Evolutionary conservation across 2,888 invertebrate species (phyloP).

Genomic region (Sphaerophoria taeniata): DNA sequence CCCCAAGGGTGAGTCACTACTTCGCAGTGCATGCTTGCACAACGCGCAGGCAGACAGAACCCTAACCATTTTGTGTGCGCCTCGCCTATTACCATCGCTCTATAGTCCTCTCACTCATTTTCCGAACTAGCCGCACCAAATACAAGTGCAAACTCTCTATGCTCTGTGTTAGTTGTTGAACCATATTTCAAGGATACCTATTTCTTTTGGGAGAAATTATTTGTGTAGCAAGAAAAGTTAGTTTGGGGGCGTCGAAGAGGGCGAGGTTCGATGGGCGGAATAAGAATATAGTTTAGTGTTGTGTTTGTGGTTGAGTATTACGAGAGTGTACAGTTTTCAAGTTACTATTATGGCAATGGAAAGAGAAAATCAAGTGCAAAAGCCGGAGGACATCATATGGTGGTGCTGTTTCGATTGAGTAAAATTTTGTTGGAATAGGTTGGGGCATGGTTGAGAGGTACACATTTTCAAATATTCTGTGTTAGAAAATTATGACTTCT

Average conservation of each 20-base stretch:
- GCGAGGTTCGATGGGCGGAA: neutral
- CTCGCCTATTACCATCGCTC: constrained; percentile 36
- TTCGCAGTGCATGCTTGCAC: constrained; percentile 67
- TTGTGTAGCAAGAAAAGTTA: neutral
- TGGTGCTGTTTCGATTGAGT: constrained; percentile 40
- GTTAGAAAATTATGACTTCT: constrained; percentile 8
- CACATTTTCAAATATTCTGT: constrained; percentile 16
- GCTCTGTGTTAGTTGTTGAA: constrained; percentile 45
- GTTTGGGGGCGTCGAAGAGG: neutral
- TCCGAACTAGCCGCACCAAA: constrained; percentile 30
- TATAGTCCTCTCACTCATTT: constrained; percentile 68
- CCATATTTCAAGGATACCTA: constrained; percentile 53
- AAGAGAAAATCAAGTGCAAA: constrained; percentile 67
- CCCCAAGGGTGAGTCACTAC: constrained; percentile 73
- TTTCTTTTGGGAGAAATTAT: constrained; percentile 12
- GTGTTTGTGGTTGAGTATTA: constrained; percentile 6
- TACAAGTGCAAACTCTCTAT: constrained; percentile 27
- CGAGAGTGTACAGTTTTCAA: neutral
- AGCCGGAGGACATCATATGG: constrained; percentile 49
- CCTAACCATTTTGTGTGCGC: constrained; percentile 64
- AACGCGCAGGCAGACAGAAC: constrained; percentile 73
- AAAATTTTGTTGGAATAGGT: constrained; percentile 40
- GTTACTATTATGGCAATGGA: constrained; percentile 40
- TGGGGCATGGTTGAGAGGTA: constrained; percentile 23
- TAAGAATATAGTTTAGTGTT: neutral